These are phyloP conservation scores for Hirtodrosophila cameraria DNA, from an alignment of 2,888 invertebrate species.

Conservation along the genomic window DNA sequence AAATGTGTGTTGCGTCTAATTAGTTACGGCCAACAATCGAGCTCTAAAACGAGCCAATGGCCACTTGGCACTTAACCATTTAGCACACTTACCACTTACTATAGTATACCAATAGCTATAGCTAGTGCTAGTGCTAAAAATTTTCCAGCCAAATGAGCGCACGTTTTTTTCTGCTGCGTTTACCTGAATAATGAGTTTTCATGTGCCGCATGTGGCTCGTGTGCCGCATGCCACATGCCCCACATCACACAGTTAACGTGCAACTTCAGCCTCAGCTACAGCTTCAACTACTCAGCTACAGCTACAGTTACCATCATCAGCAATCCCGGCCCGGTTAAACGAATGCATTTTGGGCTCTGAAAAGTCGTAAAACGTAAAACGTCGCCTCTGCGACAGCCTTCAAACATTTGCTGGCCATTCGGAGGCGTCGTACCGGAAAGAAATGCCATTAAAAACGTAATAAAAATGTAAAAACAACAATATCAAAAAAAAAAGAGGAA, in stretches of 20 bases:
- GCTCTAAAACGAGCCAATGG: conserved; percentile 33
- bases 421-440: conserved; percentile 75
- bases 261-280: conserved; percentile 10
- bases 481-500: conserved; percentile 25
- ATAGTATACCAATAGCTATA: too few relatives aligned
- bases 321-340: conserved; percentile 49
- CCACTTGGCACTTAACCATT: conserved; percentile 29
- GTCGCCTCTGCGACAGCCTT: conserved; percentile 55
- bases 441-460: conserved; percentile 78
- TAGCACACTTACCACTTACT: conserved; percentile 18
- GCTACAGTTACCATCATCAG: conserved; percentile 26
- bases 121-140: conserved; percentile 33
- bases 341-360: conserved; percentile 52
- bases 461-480: conserved; percentile 59
- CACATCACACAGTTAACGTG: conserved; percentile 22
- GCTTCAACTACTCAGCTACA: too few relatives aligned
- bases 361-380: conserved; percentile 14
- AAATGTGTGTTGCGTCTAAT: conserved; percentile 60
- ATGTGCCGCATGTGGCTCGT: conserved; percentile 31
- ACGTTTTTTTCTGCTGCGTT: conserved; percentile 63
- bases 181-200: conserved; percentile 76
- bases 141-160: conserved; percentile 62
- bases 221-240: conserved; percentile 17
- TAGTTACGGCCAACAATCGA: conserved; percentile 46
- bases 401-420: conserved; percentile 65